Evolutionary conservation across 2,888 invertebrate genomes (phyloP).

Genomic region (Colletes collaris): DNA sequence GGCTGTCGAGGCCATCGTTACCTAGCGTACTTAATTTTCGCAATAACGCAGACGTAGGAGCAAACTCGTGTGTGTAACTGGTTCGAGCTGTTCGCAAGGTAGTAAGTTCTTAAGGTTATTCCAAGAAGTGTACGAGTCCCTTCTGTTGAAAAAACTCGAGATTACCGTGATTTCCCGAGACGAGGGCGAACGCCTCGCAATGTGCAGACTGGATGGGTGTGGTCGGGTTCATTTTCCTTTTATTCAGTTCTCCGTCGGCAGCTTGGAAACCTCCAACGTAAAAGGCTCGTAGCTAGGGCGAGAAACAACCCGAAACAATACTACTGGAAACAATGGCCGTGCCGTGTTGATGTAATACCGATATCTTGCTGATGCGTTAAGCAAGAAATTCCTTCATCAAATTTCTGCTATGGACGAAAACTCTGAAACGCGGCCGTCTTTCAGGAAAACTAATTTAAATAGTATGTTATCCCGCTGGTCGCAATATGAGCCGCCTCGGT

Average conservation of each 20-base stretch:
- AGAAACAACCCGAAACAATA: conserved; percentile 70
- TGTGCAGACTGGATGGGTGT: conserved; percentile 59
- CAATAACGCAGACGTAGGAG: neutral
- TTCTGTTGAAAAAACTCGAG: conserved; percentile 39
- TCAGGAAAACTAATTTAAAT: neutral
- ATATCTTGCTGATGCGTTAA: conserved; percentile 45
- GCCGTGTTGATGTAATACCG: conserved; percentile 56
- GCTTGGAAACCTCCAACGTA: conserved; percentile 57
- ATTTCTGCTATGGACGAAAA: conserved; percentile 11
- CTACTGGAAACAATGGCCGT: conserved; percentile 61
- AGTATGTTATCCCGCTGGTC: too few relatives aligned
- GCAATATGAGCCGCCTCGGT: neutral
- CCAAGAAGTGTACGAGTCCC: conserved; percentile 23
- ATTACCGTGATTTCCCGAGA: conserved; percentile 66
- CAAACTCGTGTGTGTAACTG: neutral
- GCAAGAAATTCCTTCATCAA: conserved; percentile 30
- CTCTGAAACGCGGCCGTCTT: neutral
- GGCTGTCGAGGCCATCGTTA: neutral
- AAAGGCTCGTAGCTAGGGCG: conserved; percentile 56
- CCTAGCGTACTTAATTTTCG: neutral
- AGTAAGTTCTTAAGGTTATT: conserved; percentile 50
- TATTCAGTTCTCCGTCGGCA: conserved; percentile 63
- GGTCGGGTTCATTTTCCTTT: conserved; percentile 68
- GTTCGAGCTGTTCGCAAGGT: conserved; percentile 21
- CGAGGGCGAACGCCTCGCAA: conserved; percentile 62